phyloP scores from a whole-genome alignment of 1,140 invertebrate species.

The Frieseomelitta varia region DNA sequence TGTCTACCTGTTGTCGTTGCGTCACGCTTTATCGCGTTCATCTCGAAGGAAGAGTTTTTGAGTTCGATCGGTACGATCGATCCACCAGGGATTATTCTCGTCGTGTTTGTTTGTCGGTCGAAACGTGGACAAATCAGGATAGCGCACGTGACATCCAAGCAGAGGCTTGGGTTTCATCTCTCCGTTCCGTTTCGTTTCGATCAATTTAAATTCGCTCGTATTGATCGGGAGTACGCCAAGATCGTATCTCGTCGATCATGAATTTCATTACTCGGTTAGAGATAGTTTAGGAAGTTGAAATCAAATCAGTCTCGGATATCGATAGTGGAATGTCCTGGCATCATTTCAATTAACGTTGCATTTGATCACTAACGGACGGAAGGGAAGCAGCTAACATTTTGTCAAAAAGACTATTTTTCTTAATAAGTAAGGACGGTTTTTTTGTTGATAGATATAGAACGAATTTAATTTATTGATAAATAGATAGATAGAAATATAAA shows the following conservation, averaged over 20 bases:
- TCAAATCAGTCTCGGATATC: slow-evolving; percentile 22
- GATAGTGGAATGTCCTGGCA: neutral
- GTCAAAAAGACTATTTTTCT: neutral
- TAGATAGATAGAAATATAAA: neutral
- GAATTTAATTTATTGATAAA: neutral
- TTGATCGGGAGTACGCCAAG: neutral
- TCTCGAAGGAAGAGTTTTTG: slow-evolving; percentile 41
- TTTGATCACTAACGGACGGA: neutral
- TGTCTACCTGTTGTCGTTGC: slow-evolving; percentile 31
- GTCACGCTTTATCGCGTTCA: slow-evolving; percentile 58
- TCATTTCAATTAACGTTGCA: neutral
- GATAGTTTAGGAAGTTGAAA: slow-evolving; percentile 16
- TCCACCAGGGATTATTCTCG: neutral
- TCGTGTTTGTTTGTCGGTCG: neutral
- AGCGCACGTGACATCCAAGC: neutral
- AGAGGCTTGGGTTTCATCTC: neutral
- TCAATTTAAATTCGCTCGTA: neutral
- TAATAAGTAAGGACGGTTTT: neutral
- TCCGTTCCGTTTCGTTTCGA: neutral
- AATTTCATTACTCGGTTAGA: neutral
- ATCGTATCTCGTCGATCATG: neutral
- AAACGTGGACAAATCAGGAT: neutral
- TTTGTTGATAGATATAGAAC: neutral
- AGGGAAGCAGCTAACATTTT: neutral
- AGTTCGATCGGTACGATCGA: neutral